Evolutionary conservation across 2,888 invertebrate genomes (phyloP), one percentile per base, ranked within the genome.

Genomic region (Amblyteles armatorius): DNA sequence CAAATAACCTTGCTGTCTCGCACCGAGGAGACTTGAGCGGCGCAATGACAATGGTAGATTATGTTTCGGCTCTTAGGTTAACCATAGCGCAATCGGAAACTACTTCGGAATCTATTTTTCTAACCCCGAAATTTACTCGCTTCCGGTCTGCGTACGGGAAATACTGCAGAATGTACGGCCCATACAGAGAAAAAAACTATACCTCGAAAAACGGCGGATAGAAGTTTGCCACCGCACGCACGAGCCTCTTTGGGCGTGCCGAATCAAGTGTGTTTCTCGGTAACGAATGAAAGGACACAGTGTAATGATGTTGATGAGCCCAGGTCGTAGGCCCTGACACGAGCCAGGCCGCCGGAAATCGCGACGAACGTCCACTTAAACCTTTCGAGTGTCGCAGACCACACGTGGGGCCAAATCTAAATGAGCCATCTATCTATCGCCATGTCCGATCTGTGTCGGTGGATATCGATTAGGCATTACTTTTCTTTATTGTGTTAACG

Each of bases 281-380:
- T 85, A 87, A 87, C 78, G 85, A 76, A 87, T 87, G 81, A 85
- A 82, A 82, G 81, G 72, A 50, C 50, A 76, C 50, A 76, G 74
- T 76, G 74, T 76, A 76, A 50, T 68, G 48, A 68, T n/a, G 7
- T 13, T 65, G 63, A 76, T 65, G 74, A 76, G 74, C 22, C 50
- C 19, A 16, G 63, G 63, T 26, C 65, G 36, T 19, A 71, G 74
- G 57, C 68, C 78, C 26, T 52, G 68, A 63, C 65, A 79, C 65
- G 63, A 76, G 74, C 74, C 26, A 9, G 50, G 65, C 52, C 65
- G 33, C 74, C 74, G 74, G 74, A 76, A 76, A 36, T 50, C 33
- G 29, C 29, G 11, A 33, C 74, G 29, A 33, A 19, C 65, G 22
- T 76, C 22, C 74, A 29, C 50, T 65, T 63, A 60, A 63, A 65